Evolutionary conservation across 2,113 vertebrate genomes (phyloP), one percentile per base, ranked within the genome.

Genomic region (Amphilophus citrinellus): DNA sequence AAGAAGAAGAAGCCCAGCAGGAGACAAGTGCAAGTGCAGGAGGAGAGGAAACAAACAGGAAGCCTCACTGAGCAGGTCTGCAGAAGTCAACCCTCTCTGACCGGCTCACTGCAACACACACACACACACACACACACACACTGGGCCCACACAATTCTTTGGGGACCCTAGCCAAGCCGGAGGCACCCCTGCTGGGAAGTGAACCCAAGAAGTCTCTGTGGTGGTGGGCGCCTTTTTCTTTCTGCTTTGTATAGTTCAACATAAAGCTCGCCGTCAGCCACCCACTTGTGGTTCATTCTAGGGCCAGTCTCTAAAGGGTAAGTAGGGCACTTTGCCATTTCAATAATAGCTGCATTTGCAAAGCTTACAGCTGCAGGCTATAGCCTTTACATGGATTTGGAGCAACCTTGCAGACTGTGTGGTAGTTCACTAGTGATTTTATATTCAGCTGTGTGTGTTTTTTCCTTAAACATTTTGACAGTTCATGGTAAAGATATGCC

Each of bases 311-410:
- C 77, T 76, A 17, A 89, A 80, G 83, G 80, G 78, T 62, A 85
- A 88, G 81, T 77, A 77, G 76, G 83, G 79, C 81, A 85, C 85
- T 66, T 80, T 86, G 76, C 71, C 71, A 77, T 87, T 89, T 92
- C 83, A 77, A 87, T 87, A 87, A 87, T 68, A 87, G 86, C 86
- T 82, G 63, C 79, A 85, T 91, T 84, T 76, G 76, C 68, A 80
- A 87, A 80, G 85, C 87, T 79, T 71, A 79, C 71, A 90, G 85
- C 88, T 87, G 80, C 44, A 66, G 85, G 83, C 84, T 77, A 32
- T 58, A 62, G 82, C 13, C 73, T 86, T 82, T 86, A 77, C 71
- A 81, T 63, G 66, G 84, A 86, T 85, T 77, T 79, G 82, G 58
- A 79, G 71, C 78, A 87, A 61, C 61, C 42, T 24, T 63, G 61